Conservation (phyloP, 2,113 vertebrate genomes). For the Pantherophis guttatus region DNA sequence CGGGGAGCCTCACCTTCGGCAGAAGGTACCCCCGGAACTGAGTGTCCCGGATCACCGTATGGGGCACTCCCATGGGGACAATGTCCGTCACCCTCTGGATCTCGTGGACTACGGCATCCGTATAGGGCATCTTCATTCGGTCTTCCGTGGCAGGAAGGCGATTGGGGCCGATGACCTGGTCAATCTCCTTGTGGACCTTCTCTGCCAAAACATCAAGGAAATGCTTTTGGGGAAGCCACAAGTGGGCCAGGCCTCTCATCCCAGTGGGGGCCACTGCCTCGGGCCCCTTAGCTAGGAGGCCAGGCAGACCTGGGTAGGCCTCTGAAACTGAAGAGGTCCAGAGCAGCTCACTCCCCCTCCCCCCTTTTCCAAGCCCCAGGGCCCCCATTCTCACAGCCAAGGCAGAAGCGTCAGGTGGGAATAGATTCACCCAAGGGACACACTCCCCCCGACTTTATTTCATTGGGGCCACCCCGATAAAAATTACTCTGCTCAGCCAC, state of each 20-base stretch:
- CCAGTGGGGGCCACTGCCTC: neutral
- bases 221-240: too few species aligned
- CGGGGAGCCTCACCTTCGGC: constrained; percentile 51
- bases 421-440: neutral
- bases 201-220: constrained; percentile 15
- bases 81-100: constrained; percentile 61
- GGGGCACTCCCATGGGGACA: constrained; percentile 58
- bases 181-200: constrained; percentile 62
- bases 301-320: neutral
- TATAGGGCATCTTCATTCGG: constrained; percentile 63
- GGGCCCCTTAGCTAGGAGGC: neutral
- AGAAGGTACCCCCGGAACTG: constrained; percentile 59
- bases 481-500: neutral
- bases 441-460: neutral
- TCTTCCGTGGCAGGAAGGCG: constrained; percentile 48
- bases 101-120: constrained; percentile 64
- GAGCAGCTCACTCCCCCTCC: neutral
- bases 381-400: neutral
- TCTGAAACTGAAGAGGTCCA: neutral
- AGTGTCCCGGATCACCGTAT: constrained; percentile 52
- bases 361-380: neutral
- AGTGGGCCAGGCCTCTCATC: neutral
- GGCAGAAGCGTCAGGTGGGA: neutral
- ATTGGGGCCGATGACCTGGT: constrained; percentile 55
- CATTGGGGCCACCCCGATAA: neutral